These are phyloP conservation scores for Lamprotornis superbus DNA, from an alignment of 2,113 vertebrate species.

Conservation along the genomic window DNA sequence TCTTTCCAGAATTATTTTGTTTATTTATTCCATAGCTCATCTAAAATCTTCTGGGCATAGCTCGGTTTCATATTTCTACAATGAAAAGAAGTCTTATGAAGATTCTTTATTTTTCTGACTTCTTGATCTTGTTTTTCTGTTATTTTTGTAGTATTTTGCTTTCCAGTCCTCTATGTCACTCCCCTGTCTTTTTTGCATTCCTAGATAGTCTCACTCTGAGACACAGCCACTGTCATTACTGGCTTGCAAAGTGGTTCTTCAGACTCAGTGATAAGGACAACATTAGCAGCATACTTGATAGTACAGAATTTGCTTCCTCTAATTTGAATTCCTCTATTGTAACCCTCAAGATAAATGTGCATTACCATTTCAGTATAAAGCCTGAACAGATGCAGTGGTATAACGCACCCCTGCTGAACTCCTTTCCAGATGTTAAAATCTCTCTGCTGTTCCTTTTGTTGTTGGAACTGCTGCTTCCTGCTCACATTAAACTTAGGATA, in stretches of 20 bases:
- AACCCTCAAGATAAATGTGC: background rate
- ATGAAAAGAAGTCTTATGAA: background rate
- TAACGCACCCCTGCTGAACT: background rate
- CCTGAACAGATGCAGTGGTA: constrained; percentile 28
- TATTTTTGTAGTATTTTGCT: background rate
- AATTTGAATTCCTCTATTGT: constrained; percentile 4
- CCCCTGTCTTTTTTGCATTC: background rate
- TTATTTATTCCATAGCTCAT: background rate
- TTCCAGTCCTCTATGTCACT: background rate
- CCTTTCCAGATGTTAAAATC: background rate
- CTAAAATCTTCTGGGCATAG: background rate
- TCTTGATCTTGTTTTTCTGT: background rate
- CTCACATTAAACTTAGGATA: background rate
- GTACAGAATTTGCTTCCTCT: constrained; percentile 21
- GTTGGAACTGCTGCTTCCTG: background rate
- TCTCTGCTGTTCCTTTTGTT: background rate
- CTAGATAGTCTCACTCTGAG: background rate
- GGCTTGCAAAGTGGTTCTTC: constrained; percentile 13
- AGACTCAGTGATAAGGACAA: background rate
- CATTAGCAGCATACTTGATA: constrained; percentile 1
- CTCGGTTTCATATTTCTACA: background rate
- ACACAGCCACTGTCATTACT: background rate
- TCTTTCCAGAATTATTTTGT: background rate
- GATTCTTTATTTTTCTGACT: background rate
- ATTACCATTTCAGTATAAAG: constrained; percentile 42